Conservation (phyloP, 2,888 invertebrate species). For the Idaea straminata region DNA sequence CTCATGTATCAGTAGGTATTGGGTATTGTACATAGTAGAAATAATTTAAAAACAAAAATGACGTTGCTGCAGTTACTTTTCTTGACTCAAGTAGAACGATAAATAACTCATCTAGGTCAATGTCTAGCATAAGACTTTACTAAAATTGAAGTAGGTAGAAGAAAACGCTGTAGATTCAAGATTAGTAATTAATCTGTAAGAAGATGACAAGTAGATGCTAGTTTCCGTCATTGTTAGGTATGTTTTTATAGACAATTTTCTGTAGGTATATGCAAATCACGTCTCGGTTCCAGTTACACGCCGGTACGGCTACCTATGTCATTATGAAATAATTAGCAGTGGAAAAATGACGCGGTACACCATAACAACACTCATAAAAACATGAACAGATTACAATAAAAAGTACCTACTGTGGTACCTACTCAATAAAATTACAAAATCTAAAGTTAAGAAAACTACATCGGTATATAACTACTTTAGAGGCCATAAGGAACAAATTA, state of each 20-base stretch:
- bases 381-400: constrained; percentile 17
- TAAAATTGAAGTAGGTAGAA: neutral
- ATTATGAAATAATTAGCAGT: constrained; percentile 31
- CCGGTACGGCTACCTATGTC: constrained; percentile 30
- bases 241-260: constrained; percentile 6
- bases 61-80: neutral
- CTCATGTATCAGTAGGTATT: constrained; percentile 3
- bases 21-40: constrained; percentile 16
- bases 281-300: constrained; percentile 38
- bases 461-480: no score
- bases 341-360: constrained; percentile 10
- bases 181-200: constrained; percentile 6
- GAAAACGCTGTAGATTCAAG: neutral
- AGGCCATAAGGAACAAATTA: no score
- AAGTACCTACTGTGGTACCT: constrained; percentile 13
- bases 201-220: constrained; percentile 13
- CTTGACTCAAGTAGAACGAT: neutral
- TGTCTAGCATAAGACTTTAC: neutral
- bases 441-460: no score
- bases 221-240: constrained; percentile 16
- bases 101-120: neutral
- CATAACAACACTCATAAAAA: constrained; percentile 11
- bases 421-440: neutral
- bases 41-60: constrained; percentile 7
- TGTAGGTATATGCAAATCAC: constrained; percentile 31